These are phyloP conservation scores for Salvelinus alpinus DNA, from an alignment of 2,113 vertebrate species.

Conservation along the genomic window DNA sequence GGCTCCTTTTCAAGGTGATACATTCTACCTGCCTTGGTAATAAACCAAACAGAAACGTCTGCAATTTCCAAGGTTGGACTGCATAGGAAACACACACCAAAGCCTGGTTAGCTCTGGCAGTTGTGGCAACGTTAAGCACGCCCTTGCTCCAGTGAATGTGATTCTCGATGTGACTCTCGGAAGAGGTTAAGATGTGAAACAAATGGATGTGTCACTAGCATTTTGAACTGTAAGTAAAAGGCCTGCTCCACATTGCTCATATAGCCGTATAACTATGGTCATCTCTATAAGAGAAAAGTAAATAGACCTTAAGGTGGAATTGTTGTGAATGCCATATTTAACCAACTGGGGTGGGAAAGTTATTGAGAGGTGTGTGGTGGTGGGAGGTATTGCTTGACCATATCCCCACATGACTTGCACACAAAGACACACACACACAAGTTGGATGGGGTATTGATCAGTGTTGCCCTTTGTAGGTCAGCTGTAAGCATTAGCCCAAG, in stretches of 20 bases:
- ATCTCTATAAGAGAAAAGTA: neutral
- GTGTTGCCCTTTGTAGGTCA: constrained; percentile 19
- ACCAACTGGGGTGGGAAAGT: neutral
- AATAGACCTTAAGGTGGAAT: neutral
- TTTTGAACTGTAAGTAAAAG: neutral
- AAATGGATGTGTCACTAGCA: too few species aligned
- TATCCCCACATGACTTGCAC: neutral
- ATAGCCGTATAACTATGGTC: neutral
- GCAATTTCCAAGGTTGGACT: neutral
- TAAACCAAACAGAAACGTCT: neutral
- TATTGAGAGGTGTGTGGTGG: neutral
- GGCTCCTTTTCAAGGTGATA: neutral
- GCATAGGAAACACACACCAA: neutral
- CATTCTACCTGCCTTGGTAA: neutral
- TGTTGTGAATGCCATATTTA: neutral
- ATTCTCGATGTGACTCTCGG: too few species aligned
- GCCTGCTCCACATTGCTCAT: neutral
- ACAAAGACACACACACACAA: constrained; percentile 1
- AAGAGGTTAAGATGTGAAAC: too few species aligned
- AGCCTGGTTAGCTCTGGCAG: neutral
- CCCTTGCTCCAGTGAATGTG: neutral
- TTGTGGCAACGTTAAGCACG: neutral
- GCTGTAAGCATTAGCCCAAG: constrained; percentile 29
- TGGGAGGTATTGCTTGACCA: neutral
- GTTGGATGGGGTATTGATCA: constrained; percentile 31